Evolutionary conservation across 2,113 vertebrate genomes (phyloP).

Genomic region (Notarius quadriscutis): DNA sequence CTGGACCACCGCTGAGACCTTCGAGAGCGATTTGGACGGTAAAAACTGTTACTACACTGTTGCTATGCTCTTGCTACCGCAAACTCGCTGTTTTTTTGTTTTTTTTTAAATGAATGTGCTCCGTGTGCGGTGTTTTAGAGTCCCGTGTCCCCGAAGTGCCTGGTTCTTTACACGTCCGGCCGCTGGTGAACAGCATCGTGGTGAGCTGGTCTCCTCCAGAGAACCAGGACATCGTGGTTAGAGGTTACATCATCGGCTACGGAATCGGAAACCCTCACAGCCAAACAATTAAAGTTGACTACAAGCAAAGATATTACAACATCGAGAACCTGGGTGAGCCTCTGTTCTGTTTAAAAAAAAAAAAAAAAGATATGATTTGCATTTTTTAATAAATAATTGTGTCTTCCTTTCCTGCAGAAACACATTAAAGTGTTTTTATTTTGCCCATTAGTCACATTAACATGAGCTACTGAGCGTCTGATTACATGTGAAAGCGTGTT

Average conservation of each 20-base stretch:
- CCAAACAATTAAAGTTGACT: conserved; percentile 95
- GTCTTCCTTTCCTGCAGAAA: neutral
- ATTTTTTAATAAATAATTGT: neutral
- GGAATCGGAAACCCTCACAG: conserved; percentile 95
- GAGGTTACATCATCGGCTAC: conserved; percentile 92
- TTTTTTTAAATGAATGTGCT: neutral
- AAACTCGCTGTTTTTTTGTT: neutral
- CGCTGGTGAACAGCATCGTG: conserved; percentile 92
- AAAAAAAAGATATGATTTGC: neutral
- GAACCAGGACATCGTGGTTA: conserved; percentile 95
- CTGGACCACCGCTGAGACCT: conserved; percentile 89
- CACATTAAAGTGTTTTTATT: conserved; percentile 2
- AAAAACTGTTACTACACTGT: conserved; percentile 48
- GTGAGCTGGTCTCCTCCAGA: conserved; percentile 98
- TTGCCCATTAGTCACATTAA: conserved; percentile 5
- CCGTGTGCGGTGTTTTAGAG: conserved; percentile 71
- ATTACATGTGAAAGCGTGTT: conserved; percentile 32
- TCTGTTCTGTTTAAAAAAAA: neutral
- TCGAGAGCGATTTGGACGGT: conserved; percentile 97
- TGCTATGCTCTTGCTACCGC: neutral
- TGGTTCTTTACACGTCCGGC: conserved; percentile 92
- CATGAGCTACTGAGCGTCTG: neutral
- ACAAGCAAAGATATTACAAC: conserved; percentile 96
- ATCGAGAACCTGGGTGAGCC: conserved; percentile 91
- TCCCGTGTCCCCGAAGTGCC: conserved; percentile 90